Evolutionary conservation across 2,797 vertebrate genomes (phyloP).

Genomic region (Philypnodon macrostomus): DNA sequence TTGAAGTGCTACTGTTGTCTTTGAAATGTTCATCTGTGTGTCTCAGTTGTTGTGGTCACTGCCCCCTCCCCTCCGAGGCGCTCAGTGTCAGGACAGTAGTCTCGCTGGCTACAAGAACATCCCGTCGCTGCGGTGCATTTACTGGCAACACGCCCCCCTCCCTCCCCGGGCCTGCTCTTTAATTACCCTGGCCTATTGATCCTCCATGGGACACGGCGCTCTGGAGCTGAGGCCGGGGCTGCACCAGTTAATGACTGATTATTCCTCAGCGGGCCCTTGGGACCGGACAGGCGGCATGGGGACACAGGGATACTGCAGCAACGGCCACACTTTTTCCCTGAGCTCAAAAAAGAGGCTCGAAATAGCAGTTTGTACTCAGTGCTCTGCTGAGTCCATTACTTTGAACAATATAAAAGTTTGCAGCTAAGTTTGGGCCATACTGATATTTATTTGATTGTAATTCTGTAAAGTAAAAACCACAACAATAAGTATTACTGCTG

Average conservation of each 20-base stretch:
- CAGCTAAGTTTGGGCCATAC: conserved; percentile 16
- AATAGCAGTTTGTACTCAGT: conserved; percentile 40
- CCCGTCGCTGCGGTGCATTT: conserved; percentile 75
- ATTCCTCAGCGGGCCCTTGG: conserved; percentile 59
- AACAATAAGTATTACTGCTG: too few species aligned
- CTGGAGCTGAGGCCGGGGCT: conserved; percentile 67
- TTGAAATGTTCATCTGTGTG: too few species aligned
- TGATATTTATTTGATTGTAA: too few species aligned
- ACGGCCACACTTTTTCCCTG: conserved; percentile 43
- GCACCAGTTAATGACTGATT: conserved; percentile 80
- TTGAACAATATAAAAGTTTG: conserved; percentile 10
- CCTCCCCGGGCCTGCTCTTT: conserved; percentile 71
- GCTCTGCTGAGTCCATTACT: conserved; percentile 13
- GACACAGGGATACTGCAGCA: conserved; percentile 45
- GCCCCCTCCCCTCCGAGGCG: conserved; percentile 41
- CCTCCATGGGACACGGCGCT: conserved; percentile 68
- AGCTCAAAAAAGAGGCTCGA: conserved; percentile 30
- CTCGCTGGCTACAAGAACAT: conserved; percentile 74
- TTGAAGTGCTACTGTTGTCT: background rate
- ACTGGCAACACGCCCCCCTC: conserved; percentile 71
- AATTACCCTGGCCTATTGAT: conserved; percentile 85
- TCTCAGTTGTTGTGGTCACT: conserved; percentile 37
- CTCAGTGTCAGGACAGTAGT: conserved; percentile 72
- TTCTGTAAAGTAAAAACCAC: too few species aligned
- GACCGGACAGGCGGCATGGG: conserved; percentile 46